Percentiles rank a stretch among this genome's conserved stretches.
phyloP scores from a whole-genome alignment of 64 coral and sea anemone genomes.

The Stylophora pistillata region DNA sequence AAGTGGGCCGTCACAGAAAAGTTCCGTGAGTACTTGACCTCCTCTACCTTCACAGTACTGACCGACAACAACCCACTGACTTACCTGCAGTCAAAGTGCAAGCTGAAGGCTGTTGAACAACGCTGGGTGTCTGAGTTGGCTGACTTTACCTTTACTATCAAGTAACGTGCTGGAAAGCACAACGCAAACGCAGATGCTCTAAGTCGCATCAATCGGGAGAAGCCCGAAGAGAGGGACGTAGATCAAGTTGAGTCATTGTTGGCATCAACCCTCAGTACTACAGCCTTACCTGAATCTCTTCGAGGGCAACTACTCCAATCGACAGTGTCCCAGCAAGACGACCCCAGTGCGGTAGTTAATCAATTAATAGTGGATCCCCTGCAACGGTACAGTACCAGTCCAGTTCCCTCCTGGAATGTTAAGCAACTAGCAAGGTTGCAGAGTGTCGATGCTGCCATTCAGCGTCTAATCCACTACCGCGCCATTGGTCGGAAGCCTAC shows the following conservation, averaged over 20 bases:
- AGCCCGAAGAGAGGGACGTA: neutral
- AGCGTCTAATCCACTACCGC: slow-evolving; percentile 16
- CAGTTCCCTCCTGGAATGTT: slow-evolving; percentile 23
- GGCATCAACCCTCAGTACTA: neutral
- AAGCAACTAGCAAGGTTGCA: slow-evolving; percentile 32
- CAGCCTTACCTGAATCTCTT: neutral
- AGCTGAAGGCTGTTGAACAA: slow-evolving; percentile 56
- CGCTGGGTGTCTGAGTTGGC: slow-evolving; percentile 53
- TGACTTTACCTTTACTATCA: slow-evolving; percentile 54
- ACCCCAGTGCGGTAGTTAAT: too few relatives aligned
- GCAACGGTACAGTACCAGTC: slow-evolving; percentile 20
- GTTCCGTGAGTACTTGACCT: neutral
- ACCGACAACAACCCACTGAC: slow-evolving; percentile 33
- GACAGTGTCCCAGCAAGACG: too few relatives aligned
- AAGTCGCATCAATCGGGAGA: neutral
- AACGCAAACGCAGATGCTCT: slow-evolving; percentile 58
- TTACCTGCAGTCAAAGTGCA: slow-evolving; percentile 30
- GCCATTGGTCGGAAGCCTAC: slow-evolving; percentile 24
- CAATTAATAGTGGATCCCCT: neutral
- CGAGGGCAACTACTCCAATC: neutral
- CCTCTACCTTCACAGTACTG: neutral
- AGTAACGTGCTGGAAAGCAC: slow-evolving; percentile 41
- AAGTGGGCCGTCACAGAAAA: slow-evolving; percentile 38
- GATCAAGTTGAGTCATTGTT: slow-evolving; percentile 3
- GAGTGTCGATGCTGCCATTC: neutral